Evolutionary conservation across 35 echinoderm and acorn worm species (phyloP).

Genomic region (Eucidaris tribuloides): DNA sequence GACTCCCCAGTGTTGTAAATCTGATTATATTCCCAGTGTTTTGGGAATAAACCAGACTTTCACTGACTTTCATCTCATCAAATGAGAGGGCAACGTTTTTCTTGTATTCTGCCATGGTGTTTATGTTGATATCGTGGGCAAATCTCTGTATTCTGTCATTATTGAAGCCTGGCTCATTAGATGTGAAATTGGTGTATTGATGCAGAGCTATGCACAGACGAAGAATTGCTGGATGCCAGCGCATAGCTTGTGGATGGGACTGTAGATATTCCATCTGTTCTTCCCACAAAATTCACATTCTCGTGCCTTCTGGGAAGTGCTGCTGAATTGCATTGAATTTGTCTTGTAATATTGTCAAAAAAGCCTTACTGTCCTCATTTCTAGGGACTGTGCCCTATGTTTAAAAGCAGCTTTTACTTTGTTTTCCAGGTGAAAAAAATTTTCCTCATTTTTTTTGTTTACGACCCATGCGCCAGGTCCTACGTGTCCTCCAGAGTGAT

Average conservation of each 20-base stretch:
- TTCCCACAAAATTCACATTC: background rate
- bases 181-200: constrained; percentile 47
- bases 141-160: background rate
- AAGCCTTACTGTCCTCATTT: too few species aligned
- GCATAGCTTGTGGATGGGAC: constrained; percentile 2
- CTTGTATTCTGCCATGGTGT: background rate
- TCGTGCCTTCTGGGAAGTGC: background rate
- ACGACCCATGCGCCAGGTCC: too few species aligned
- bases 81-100: constrained; percentile 34
- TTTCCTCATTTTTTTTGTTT: too few species aligned
- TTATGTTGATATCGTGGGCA: background rate
- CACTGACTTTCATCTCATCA: constrained; percentile 63
- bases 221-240: constrained; percentile 78
- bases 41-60: constrained; percentile 34
- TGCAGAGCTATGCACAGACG: constrained; percentile 63
- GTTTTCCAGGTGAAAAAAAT: too few species aligned
- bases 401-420: too few species aligned
- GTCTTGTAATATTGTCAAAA: too few species aligned
- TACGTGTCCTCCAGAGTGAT: too few species aligned
- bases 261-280: background rate
- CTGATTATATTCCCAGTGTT: background rate
- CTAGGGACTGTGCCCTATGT: too few species aligned
- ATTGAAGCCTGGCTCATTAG: background rate
- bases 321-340: too few species aligned
- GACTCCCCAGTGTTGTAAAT: background rate